Base-by-base conservation (phyloP, 2,113 vertebrate species). In the Melanostigma gelatinosum region DNA sequence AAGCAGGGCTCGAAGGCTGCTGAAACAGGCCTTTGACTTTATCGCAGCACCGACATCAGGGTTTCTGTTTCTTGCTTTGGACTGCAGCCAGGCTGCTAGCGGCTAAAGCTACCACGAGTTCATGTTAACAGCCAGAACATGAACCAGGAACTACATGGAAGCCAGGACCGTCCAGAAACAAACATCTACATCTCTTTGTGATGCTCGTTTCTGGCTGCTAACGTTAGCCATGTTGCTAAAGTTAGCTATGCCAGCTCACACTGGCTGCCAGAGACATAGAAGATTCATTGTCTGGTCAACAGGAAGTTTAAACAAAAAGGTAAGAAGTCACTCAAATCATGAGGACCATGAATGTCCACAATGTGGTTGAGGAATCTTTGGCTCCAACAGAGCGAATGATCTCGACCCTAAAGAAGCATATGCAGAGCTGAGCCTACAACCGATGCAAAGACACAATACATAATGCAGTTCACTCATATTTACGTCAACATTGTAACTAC, bases 401-500 rank as follows among this genome's bases (percentile, higher is more conserved):
- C 20, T 70, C 48, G 16, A 12, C n/a, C 63, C 52, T 20, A 29
- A 44, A 61, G 44, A 61, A 58, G 40, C 4, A 6, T 8, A 22
- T 8, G 40, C 5, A 38, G 27, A 85, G 24, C 77, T 46, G n/a
- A 44, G 52, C 57, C 62, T 77, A 38, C 27, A 67, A 32, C 7
- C 22, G 36, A 67, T 7, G 8, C n/a, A 42, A 55, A 63, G 15
- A 61, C 34, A 48, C 7, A 74, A 71, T 32, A 54, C 4, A 9
- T 9, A 18, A 60, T 20, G 2, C 34, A 10, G 3, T 22, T 8
- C 1, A 66, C 1, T 52, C 62, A 64, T 55, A 72, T 83, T 58
- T 54, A 73, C 32, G 64, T 50, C 3, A 66, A 69, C 10, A 67
- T 11, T 61, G 44, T 46, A 66, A 27, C 27, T 36, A 24, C 27